phyloP scores from a whole-genome alignment of 2,888 invertebrate species.

The Pandemis heparana region DNA sequence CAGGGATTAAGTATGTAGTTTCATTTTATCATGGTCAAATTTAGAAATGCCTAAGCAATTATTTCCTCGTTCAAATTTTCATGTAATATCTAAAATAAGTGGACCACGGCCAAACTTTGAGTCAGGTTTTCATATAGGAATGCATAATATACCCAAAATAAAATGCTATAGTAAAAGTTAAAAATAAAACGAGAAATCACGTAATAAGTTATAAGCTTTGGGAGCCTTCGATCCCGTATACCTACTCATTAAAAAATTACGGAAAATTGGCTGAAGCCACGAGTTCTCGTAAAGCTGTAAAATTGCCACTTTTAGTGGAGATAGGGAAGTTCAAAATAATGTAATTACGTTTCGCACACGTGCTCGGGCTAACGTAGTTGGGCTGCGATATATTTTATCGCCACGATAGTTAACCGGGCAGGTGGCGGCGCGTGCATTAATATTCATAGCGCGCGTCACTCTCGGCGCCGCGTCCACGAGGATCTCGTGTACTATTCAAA shows the following conservation, averaged over 20 bases:
- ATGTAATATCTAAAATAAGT: no score
- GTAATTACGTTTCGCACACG: slow-evolving; percentile 56
- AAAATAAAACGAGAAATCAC: no score
- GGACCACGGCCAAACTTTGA: background rate
- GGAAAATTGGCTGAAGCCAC: background rate
- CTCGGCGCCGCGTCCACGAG: slow-evolving; percentile 59
- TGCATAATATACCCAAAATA: no score
- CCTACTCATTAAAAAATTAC: background rate
- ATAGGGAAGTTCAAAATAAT: slow-evolving; percentile 56
- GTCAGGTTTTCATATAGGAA: no score
- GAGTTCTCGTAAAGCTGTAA: background rate
- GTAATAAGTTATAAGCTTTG: no score
- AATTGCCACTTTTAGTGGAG: slow-evolving; percentile 14
- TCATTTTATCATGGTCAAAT: background rate
- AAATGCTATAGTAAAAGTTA: no score
- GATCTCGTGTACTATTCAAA: slow-evolving; percentile 61
- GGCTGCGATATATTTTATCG: slow-evolving; percentile 62
- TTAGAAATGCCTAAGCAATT: background rate
- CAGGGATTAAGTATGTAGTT: background rate
- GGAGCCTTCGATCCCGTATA: background rate
- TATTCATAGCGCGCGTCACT: slow-evolving; percentile 76
- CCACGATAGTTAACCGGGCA: slow-evolving; percentile 66
- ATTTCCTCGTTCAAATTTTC: no score
- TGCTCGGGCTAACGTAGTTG: slow-evolving; percentile 27
- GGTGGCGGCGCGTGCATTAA: slow-evolving; percentile 72